phyloP scores from a whole-genome alignment of 2,888 invertebrate genomes.

The Caenorhabditis imperialis region DNA sequence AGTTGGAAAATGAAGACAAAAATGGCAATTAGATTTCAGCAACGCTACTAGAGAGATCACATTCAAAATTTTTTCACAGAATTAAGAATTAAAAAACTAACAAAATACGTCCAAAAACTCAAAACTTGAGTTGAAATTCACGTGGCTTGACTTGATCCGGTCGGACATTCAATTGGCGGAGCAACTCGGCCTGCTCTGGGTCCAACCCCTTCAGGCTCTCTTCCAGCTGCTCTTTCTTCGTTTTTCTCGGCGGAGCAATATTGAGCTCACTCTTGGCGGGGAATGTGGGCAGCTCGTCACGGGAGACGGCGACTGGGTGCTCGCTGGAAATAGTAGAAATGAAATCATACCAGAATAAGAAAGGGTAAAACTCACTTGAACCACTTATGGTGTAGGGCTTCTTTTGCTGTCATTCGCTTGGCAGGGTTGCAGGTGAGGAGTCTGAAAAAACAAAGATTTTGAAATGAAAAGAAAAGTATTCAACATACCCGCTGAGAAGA shows the following conservation, averaged over 20 bases:
- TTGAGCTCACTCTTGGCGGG: conserved; percentile 7
- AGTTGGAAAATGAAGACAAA: too few relatives aligned
- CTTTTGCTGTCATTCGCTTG: conserved; percentile 3
- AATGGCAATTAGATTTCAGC: too few relatives aligned
- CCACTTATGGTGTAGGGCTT: conserved; percentile 12
- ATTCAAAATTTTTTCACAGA: too few relatives aligned
- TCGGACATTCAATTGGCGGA: conserved; percentile 19
- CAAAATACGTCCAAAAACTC: too few relatives aligned
- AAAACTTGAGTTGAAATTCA: conserved; percentile 15
- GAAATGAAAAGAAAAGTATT: background rate
- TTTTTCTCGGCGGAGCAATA: background rate
- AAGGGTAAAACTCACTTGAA: background rate
- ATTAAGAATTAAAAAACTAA: too few relatives aligned
- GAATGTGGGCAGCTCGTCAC: background rate
- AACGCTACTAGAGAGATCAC: too few relatives aligned
- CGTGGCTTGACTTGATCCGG: conserved; percentile 20
- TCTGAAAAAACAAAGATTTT: conserved; percentile 6
- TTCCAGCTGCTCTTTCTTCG: background rate
- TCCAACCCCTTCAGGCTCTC: conserved; percentile 4
- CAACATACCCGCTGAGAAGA: conserved; percentile 12
- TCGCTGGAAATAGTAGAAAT: conserved; percentile 11
- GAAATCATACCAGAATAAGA: background rate
- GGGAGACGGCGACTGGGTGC: conserved; percentile 4
- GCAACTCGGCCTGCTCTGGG: conserved; percentile 13
- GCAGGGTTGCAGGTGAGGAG: conserved; percentile 9